Base-by-base conservation (phyloP, 1,140 invertebrate species). In the Brachionus manjavacas region DNA sequence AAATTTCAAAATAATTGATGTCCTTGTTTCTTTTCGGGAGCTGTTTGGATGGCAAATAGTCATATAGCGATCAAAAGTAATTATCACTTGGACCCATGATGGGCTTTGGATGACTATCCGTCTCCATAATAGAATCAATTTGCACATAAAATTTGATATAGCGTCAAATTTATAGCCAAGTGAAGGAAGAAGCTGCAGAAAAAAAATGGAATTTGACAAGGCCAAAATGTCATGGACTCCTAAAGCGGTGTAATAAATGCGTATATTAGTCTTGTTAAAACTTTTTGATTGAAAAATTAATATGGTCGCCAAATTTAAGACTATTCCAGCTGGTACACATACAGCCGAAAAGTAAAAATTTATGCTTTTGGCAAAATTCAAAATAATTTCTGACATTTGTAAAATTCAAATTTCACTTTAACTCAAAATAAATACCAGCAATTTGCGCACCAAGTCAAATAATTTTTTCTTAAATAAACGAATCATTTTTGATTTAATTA, bases 1-100 rank as follows among this genome's bases (percentile, higher is more conserved):
- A 49, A 76, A 4, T 49, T 49, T 76, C 4, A 46, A 20, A 9
- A 49, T 28, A 28, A 76, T 23, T 20, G 41, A 25, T 11, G 7
- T 25, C 28, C 6, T 76, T 14, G 16, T 76, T 25, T 76, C 72
- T 28, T 25, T 76, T 52, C 23, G 52, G 20, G 16, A 76, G 16
- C 14, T 46, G 41, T 35, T 49, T 12, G 43, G 72, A 52, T 49
- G 23, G 3, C 41, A 46, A 20, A 76, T 28, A 3, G 41, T 46
- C 41, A 52, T 76, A 14, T 49, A 76, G 16, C 72, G 16, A 14
- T 76, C 72, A 52, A 28, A 76, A 76, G 72, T 76, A 2, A 76
- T 49, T 11, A 76, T 76, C 3, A 76, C 72, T 76, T 49, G 43
- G 25, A 76, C 41, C 72, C 72, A 76, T 49, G 72, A 76, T 25